Evolutionary conservation across 2,888 invertebrate genomes (phyloP), one percentile per base, ranked within the genome.

Genomic region (Zelleria hepariella): DNA sequence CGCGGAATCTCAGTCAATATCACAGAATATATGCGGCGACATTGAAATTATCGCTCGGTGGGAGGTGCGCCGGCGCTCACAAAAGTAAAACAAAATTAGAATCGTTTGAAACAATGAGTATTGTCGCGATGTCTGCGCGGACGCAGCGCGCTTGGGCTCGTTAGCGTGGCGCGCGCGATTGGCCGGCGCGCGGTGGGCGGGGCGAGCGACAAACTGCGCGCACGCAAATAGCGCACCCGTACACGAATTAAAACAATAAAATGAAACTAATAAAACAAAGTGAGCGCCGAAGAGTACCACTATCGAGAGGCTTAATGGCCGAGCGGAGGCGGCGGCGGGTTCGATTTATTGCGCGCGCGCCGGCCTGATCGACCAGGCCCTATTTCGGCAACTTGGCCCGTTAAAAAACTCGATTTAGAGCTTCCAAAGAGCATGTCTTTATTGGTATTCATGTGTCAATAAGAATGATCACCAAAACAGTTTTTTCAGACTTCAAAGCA

Each of bases 171-270:
- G 72, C 69, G 71, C 70, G 75, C 77, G 67, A 87, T 87, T 87
- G 87, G 87, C 68, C 78, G 74, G 69, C 72, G 73, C 70, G 68
- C 70, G 75, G 76, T 73, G 80, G 82, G 82, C 82, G 82, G 77
- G 80, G 80, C 82, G 65, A 68, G 77, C 81, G 80, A 80, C 84
- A 80, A 82, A 81, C 83, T 82, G 87, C 87, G 87, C 86, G 77
- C 86, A 87, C 87, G 87, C 87, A 87, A 86, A 86, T 86, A 86
- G 84, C 86, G 82, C 86, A 83, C 81, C 83, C 82, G 81, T 80
- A 81, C 86, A 84, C 86, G 82, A 87, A 88, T 87, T 87, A 88
- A 88, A 88, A 87, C 87, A 87, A 87, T 87, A 86, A 87, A 86
- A 86, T 85, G 78, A 84, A 83, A 82, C 78, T 85, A 85, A 86